Evolutionary conservation across 2,113 vertebrate genomes (phyloP).

Genomic region (Cathartes aura): DNA sequence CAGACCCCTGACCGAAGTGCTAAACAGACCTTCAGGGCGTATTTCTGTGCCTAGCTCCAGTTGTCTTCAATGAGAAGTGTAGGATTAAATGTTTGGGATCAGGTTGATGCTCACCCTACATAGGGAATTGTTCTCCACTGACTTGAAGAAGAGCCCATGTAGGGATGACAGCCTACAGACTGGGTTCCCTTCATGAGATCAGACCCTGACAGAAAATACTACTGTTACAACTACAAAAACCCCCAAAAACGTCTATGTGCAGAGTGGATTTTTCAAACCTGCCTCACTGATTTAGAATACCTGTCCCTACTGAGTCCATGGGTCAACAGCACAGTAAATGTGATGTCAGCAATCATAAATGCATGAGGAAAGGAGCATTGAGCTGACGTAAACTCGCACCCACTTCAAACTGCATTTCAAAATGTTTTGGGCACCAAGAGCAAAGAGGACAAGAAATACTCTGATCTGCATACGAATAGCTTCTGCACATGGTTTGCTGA

Average conservation of each 20-base stretch:
- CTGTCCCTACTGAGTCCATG: background rate
- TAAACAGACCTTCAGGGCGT: background rate
- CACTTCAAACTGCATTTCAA: background rate
- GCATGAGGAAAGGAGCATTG: background rate
- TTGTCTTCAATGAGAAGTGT: background rate
- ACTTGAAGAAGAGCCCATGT: background rate
- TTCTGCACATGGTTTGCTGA: background rate
- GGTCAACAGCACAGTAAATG: background rate
- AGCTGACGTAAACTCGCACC: background rate
- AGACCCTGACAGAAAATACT: background rate
- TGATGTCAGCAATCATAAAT: background rate
- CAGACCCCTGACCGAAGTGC: background rate
- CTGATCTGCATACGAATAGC: background rate
- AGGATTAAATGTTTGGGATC: background rate
- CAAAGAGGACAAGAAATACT: background rate
- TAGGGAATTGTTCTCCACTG: background rate
- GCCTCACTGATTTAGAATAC: background rate
- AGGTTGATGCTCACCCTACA: background rate
- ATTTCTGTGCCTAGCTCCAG: background rate
- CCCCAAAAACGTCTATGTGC: accelerated
- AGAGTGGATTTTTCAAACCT: background rate
- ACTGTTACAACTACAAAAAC: background rate
- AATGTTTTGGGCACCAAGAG: background rate
- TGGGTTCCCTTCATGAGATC: background rate
- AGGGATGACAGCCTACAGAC: background rate